Conservation (phyloP, 2,113 vertebrate genomes). For the Sebastes fasciatus region DNA sequence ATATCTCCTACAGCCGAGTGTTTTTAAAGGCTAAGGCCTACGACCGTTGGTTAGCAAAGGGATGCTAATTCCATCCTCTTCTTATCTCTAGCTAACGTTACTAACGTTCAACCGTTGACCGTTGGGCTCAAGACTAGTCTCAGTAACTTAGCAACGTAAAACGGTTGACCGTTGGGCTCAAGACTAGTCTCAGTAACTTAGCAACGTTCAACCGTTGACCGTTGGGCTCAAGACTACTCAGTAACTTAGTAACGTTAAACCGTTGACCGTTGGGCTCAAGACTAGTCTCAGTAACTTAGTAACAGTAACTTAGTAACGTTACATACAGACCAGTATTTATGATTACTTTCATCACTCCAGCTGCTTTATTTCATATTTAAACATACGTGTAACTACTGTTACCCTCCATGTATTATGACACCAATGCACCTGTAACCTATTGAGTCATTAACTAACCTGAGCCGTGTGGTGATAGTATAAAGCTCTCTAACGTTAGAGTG, state of each 20-base stretch:
- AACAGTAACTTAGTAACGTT: not conserved
- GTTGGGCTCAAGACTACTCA: no score
- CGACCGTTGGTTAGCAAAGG: conserved; percentile 36
- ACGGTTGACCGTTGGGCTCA: conserved; percentile 35
- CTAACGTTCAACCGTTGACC: no score
- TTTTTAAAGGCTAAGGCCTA: conserved; percentile 39
- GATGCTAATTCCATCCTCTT: conserved; percentile 64
- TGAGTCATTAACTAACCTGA: not conserved
- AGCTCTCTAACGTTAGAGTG: not conserved
- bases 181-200: conserved; percentile 31
- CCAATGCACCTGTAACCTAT: conserved; percentile 55
- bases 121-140: not conserved
- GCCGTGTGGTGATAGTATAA: not conserved
- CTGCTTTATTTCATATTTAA: not conserved
- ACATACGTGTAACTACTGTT: not conserved
- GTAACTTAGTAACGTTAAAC: no score
- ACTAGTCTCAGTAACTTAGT: conserved; percentile 30
- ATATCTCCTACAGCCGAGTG: not conserved
- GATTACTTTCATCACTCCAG: not conserved
- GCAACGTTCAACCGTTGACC: no score
- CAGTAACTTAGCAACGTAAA: no score
- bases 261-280: conserved; percentile 36
- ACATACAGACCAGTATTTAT: not conserved
- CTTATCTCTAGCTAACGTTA: conserved; percentile 58
- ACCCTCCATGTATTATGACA: conserved; percentile 24